Evolutionary conservation across 2,888 invertebrate species (phyloP).

Genomic region (Sarcophaga variegata): DNA sequence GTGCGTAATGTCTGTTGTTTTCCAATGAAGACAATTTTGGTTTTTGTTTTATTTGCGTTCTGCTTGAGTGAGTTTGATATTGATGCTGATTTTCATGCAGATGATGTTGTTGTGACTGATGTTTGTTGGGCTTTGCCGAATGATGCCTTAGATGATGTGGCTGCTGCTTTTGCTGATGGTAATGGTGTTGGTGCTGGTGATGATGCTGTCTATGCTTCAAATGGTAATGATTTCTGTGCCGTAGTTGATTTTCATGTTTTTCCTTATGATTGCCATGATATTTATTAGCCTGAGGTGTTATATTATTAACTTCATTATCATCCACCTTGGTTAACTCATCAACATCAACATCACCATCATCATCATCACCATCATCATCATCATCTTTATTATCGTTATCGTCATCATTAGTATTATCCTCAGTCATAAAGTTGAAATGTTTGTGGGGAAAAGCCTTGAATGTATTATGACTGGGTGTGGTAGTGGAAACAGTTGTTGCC

Average conservation of each 20-base stretch:
- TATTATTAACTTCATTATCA: conserved; percentile 15
- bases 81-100: conserved; percentile 36
- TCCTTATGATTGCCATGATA: conserved; percentile 23
- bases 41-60: conserved; percentile 31
- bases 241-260: conserved; percentile 7
- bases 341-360: not conserved
- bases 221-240: not conserved
- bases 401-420: not conserved
- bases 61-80: conserved; percentile 19
- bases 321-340: not conserved
- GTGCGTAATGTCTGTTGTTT: conserved; percentile 30
- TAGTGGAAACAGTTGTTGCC: not conserved
- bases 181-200: conserved; percentile 6
- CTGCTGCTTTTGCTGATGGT: conserved; percentile 29
- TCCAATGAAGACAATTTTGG: conserved; percentile 12
- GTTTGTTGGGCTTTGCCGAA: conserved; percentile 33
- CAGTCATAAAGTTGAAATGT: not conserved
- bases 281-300: conserved; percentile 41
- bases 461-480: not conserved
- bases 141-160: conserved; percentile 51
- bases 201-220: not conserved
- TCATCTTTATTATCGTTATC: not conserved
- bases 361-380: not conserved
- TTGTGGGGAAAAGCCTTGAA: not conserved
- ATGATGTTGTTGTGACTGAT: conserved; percentile 34